Evolutionary conservation across 2,888 invertebrate species (phyloP).

Genomic region (Portevinia maculata): DNA sequence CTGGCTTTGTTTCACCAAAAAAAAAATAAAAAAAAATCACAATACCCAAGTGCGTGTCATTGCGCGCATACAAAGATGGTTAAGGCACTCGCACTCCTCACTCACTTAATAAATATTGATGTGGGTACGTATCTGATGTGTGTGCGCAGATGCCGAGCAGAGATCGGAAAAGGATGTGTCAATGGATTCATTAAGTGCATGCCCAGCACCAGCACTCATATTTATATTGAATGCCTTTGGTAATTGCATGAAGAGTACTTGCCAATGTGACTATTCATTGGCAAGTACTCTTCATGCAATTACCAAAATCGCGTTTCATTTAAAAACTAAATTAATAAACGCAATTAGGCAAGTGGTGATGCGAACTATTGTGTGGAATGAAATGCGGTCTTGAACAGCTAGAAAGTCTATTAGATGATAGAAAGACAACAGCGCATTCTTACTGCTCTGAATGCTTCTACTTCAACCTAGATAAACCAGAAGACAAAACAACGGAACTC

Average conservation of each 20-base stretch:
- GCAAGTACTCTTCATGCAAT: slow-evolving; percentile 32
- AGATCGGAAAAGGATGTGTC: slow-evolving; percentile 66
- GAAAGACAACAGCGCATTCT: slow-evolving; percentile 57
- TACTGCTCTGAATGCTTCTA: slow-evolving; percentile 66
- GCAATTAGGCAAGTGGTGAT: slow-evolving; percentile 54
- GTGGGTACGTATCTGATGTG: slow-evolving; percentile 25
- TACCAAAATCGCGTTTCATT: slow-evolving; percentile 61
- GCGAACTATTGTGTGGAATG: slow-evolving; percentile 59
- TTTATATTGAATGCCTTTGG: slow-evolving; percentile 31
- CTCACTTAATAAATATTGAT: slow-evolving; percentile 22
- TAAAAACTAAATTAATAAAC: slow-evolving; percentile 54
- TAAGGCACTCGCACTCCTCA: slow-evolving; percentile 44
- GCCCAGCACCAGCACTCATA: slow-evolving; percentile 13
- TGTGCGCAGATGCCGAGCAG: slow-evolving; percentile 10
- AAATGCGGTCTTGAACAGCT: slow-evolving; percentile 50
- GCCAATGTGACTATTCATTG: background rate
- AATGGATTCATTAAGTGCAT: slow-evolving; percentile 63
- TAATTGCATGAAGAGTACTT: slow-evolving; percentile 20
- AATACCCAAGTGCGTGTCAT: slow-evolving; percentile 60
- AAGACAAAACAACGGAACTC: slow-evolving; percentile 68
- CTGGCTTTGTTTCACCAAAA: slow-evolving; percentile 50
- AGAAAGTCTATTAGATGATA: slow-evolving; percentile 65
- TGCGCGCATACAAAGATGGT: slow-evolving; percentile 62
- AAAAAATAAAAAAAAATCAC: slow-evolving; percentile 37
- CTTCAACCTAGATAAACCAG: slow-evolving; percentile 28